Base-by-base conservation (phyloP, 2,113 vertebrate genomes). In the Carassius gibelio region DNA sequence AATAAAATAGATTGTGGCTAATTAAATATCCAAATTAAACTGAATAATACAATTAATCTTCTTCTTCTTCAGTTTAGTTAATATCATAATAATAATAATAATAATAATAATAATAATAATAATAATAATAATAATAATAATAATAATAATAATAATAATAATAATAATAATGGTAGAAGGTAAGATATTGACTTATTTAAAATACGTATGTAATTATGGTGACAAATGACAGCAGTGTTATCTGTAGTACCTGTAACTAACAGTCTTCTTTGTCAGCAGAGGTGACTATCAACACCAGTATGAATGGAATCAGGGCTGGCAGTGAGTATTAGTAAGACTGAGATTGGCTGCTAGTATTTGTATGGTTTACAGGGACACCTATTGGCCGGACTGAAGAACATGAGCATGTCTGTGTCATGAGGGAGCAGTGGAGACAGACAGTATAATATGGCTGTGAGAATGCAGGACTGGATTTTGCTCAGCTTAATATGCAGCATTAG, bases 311-410 rank as follows among this genome's bases (percentile, higher is more conserved):
- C 69, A 30, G 36, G 61, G 71, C 11, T 59, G 76, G 23, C 42
- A 48, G 11, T 75, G 34, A 17, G 11, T 62, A 62, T 75, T 14
- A 23, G 80, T 1, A 9, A 48, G 26, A 21, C 45, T 23, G 23
- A 82, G 4, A 14, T 26, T n/a, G 34, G 19, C 8, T 55, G 50
- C 17, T 19, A 68, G 19, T 19, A 42, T 93, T 95, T 94, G 79
- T 77, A 82, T 96, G 97, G 97, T 96, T 97, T 98, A 95, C 95
- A 96, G 95, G 93, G 96, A 95, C 98, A 97, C 94, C 98, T 99
- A 95, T 96, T 96, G 98, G 97, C 93, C 68, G 66, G 88, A 90
- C 23, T 48, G 38, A 3, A 75, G 45, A 87, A n/a, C 21, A 30
- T 26, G 59, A 8, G 21, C 23, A 52, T 30, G 50, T 38, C 34